Conservation (phyloP, 2,888 invertebrate genomes). For the Agonopterix alstromeriana region DNA sequence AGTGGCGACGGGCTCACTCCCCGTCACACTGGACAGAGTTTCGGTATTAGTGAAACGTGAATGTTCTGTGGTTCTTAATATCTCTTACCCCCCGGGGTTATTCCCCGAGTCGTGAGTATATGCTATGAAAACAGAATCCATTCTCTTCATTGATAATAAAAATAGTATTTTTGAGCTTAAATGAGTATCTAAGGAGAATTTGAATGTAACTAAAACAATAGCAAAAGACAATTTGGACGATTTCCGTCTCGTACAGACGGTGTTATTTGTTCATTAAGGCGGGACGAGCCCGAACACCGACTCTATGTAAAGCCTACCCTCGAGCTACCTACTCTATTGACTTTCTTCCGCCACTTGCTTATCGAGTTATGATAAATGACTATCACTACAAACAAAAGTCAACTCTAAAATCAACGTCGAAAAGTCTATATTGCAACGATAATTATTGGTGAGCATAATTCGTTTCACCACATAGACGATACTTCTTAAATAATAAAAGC, state of each 20-base stretch:
- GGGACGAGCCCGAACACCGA: conserved; percentile 37
- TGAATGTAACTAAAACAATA: too few relatives aligned
- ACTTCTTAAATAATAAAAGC: conserved; percentile 76
- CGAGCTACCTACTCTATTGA: conserved; percentile 72
- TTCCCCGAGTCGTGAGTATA: too few relatives aligned
- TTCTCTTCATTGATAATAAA: too few relatives aligned
- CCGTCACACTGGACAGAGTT: too few relatives aligned
- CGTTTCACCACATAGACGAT: conserved; percentile 65
- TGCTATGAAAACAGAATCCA: too few relatives aligned
- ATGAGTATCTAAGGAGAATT: background rate
- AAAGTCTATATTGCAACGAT: conserved; percentile 29
- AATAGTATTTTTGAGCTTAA: too few relatives aligned
- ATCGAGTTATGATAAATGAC: conserved; percentile 70
- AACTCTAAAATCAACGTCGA: conserved; percentile 16
- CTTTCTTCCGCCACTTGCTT: conserved; percentile 75
- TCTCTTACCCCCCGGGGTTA: too few relatives aligned
- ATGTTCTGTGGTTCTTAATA: too few relatives aligned
- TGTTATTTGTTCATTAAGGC: conserved; percentile 54
- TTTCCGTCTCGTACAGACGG: conserved; percentile 5
- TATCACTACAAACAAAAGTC: conserved; percentile 21
- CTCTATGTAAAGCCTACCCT: conserved; percentile 57
- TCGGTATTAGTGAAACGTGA: too few relatives aligned
- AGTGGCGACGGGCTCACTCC: too few relatives aligned
- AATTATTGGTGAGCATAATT: conserved; percentile 47
- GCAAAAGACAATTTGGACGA: background rate